These are phyloP conservation scores for Ichneumon xanthorius DNA, from an alignment of 2,888 invertebrate species.

Conservation along the genomic window DNA sequence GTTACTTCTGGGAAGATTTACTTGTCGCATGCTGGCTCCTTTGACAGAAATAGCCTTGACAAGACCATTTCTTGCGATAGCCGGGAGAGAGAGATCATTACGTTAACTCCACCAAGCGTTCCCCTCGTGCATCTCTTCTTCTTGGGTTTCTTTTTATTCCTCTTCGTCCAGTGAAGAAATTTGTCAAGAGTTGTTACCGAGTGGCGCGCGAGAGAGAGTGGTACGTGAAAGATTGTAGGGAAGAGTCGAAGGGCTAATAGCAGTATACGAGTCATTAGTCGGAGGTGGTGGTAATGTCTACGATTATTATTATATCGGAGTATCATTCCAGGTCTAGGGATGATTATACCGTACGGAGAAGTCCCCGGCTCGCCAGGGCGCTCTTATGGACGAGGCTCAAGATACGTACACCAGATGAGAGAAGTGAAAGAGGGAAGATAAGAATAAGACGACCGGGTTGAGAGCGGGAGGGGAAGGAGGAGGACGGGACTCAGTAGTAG, in stretches of 20 bases:
- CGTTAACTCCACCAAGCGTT: neutral
- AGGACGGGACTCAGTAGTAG: conserved; percentile 43
- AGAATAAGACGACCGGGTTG: conserved; percentile 57
- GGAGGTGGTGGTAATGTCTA: conserved; percentile 73
- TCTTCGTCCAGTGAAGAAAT: neutral
- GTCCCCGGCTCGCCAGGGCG: conserved; percentile 50
- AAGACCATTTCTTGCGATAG: conserved; percentile 3
- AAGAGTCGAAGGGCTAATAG: conserved; percentile 43
- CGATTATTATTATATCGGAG: conserved; percentile 78
- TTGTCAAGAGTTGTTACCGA: conserved; percentile 27
- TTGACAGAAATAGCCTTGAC: conserved; percentile 25
- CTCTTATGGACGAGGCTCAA: conserved; percentile 21
- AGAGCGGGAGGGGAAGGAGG: conserved; percentile 59
- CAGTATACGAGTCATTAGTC: conserved; percentile 66
- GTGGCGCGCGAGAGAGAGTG: neutral
- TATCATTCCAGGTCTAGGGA: conserved; percentile 76
- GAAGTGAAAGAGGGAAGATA: conserved; percentile 56
- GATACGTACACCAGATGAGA: conserved; percentile 31
- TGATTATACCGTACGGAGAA: conserved; percentile 76
- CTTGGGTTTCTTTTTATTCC: conserved; percentile 3
- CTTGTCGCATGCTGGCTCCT: conserved; percentile 22
- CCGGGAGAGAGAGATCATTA: neutral
- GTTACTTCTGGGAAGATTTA: conserved; percentile 22
- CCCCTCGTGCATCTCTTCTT: neutral
- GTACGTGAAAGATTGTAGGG: conserved; percentile 28